These are phyloP conservation scores for Pocillopora verrucosa DNA, from an alignment of 64 coral and sea anemone species.

Conservation along the genomic window DNA sequence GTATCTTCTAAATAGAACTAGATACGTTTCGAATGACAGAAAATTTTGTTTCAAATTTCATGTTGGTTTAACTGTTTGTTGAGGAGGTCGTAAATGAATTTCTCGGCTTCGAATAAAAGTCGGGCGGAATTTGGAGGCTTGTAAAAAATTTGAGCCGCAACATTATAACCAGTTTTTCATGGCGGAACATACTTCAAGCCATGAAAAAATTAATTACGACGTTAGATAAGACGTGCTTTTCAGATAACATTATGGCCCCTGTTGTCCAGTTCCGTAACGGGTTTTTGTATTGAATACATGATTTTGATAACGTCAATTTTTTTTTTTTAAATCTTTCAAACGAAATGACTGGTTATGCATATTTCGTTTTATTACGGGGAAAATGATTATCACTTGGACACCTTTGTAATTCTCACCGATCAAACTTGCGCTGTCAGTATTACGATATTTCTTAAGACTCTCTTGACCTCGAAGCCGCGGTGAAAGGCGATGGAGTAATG, in stretches of 20 bases:
- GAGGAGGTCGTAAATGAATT: neutral
- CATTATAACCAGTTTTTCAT: neutral
- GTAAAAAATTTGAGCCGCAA: neutral
- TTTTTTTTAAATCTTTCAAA: constrained; percentile 4
- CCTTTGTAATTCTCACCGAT: neutral
- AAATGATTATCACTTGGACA: neutral
- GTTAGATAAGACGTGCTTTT: neutral
- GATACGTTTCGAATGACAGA: neutral
- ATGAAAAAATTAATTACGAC: constrained; percentile 5
- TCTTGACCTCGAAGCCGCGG: neutral
- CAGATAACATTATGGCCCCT: neutral
- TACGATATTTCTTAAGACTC: neutral
- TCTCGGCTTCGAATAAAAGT: neutral
- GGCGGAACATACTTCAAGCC: neutral
- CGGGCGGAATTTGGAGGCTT: neutral
- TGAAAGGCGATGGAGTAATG: too few relatives aligned
- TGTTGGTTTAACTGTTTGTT: neutral
- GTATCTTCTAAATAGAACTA: neutral
- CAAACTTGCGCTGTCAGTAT: neutral
- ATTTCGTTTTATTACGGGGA: constrained; percentile 5
- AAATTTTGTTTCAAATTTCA: neutral
- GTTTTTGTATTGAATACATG: constrained; percentile 32
- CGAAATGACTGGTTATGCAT: neutral
- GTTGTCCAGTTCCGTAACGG: constrained; percentile 31
- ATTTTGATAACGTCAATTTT: constrained; percentile 26